Evolutionary conservation across 2,797 vertebrate genomes (phyloP), one percentile per base, ranked within the genome.

Genomic region (Buphagus erythrorhynchus): DNA sequence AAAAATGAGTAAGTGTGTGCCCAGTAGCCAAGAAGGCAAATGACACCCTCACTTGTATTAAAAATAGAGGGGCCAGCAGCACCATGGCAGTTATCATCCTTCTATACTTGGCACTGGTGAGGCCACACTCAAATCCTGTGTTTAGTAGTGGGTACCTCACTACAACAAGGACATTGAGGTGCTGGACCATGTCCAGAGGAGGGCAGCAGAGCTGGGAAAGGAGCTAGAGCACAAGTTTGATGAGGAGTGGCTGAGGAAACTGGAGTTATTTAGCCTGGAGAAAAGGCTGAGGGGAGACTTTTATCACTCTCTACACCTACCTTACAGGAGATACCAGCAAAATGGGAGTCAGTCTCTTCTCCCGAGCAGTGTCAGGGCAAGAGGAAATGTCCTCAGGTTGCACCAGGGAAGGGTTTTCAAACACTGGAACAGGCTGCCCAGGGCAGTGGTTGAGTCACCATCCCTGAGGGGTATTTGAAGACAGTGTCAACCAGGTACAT

Each of bases 121-220:
- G 28, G 11, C 16, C 9, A 21, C 57, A 29, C 20, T 61, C 19
- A 33, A 52, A 45, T 46, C 17, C 45, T 11, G 8, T 8, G 12
- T 16, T 16, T 13, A 31, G 13, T 35, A 67, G 29, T 67, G 54
- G 33, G 12, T 7, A 10, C 8, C 31, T 74, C 46, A 52, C 10
- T 6, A 11, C 25, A 52, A 6, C 1, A 45, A 46, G 35, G 25
- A 31, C 29, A 28, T 4, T 33, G 31, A 67, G 10, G 29, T 16
- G 12, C 54, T 51, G 16, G 20, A 67, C 8, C 0, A 0, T 22
- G 25, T 35, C 29, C 14, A 74, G 46, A 46, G 33, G 7, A 59
- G 15, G 3, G 17, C 25, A 54, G 16, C 10, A 29, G 31, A 35
- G 38, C 25, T 66, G 25, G 6, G 4, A 14, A 45, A 40, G 8